Conservation (phyloP, 1,140 invertebrate species). For the Aphis gossypii region DNA sequence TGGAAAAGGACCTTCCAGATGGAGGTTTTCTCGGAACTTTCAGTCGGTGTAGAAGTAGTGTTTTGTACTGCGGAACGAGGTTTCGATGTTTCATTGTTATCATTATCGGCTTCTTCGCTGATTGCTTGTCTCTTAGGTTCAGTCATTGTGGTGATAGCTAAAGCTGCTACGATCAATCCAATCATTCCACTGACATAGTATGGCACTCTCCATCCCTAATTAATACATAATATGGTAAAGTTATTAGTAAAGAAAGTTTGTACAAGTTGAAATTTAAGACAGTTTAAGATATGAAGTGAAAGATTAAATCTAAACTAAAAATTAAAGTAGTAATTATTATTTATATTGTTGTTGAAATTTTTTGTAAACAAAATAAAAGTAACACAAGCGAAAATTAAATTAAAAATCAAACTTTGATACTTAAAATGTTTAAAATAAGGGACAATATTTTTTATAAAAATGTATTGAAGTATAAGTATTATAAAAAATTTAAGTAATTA, state of each 20-base stretch:
- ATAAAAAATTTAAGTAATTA: background rate
- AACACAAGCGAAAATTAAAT: background rate
- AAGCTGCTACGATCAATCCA: conserved; percentile 75
- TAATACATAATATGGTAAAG: background rate
- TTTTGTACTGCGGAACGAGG: background rate
- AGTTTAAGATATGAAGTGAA: background rate
- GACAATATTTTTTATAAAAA: background rate
- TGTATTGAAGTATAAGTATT: background rate
- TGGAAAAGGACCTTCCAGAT: conserved; percentile 78
- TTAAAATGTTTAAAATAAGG: background rate
- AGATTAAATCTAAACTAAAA: background rate
- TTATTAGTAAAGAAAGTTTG: background rate
- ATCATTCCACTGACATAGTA: conserved; percentile 85
- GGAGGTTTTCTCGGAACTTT: conserved; percentile 65
- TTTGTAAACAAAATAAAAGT: background rate
- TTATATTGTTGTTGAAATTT: background rate
- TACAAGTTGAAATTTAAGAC: background rate
- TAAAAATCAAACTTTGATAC: background rate
- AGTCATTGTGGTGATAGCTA: conserved; percentile 78
- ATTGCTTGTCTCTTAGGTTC: conserved; percentile 80
- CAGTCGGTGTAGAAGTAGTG: background rate
- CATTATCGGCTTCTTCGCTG: conserved; percentile 69
- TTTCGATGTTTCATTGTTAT: conserved; percentile 55
- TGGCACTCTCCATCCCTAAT: conserved; percentile 86
- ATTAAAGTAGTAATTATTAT: background rate